Percentiles rank a stretch among this genome's conserved stretches.
phyloP scores from a whole-genome alignment of 2,113 vertebrate genomes.

The Saccopteryx bilineata region DNA sequence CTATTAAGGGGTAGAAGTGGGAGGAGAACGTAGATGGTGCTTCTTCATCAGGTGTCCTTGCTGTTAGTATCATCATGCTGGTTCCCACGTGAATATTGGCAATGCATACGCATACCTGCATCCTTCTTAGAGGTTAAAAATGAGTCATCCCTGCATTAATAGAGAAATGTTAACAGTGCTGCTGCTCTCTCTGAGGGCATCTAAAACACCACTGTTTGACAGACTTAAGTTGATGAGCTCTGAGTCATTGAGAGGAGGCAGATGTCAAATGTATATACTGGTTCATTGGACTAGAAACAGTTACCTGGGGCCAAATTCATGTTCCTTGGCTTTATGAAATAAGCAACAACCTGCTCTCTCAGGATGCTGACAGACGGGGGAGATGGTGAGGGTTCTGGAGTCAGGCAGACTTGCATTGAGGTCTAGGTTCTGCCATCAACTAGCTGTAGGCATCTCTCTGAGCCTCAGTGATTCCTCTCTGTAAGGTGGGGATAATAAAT shows the following conservation, averaged over 20 bases:
- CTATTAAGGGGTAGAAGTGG: neutral
- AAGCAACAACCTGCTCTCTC: neutral
- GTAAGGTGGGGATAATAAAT: neutral
- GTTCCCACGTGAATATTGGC: neutral
- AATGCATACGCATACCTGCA: neutral
- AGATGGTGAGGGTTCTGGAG: neutral
- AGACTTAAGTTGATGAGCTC: slow-evolving; percentile 3
- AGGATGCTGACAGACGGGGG: neutral
- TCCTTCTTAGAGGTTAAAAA: neutral
- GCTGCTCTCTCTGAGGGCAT: neutral
- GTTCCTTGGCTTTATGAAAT: slow-evolving; percentile 19
- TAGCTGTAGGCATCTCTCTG: neutral
- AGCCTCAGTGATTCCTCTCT: neutral
- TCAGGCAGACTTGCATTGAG: neutral
- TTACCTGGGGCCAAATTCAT: slow-evolving; percentile 21
- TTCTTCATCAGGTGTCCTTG: neutral
- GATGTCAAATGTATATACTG: neutral
- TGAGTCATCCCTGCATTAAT: neutral
- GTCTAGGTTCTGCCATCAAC: neutral
- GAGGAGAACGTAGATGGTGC: neutral
- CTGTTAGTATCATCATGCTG: neutral
- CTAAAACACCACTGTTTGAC: slow-evolving; percentile 9
- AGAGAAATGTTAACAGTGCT: neutral
- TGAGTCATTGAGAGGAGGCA: slow-evolving; percentile 40
- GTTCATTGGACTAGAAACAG: neutral